A percentile compares a stretch with the other conserved stretches of the same genome.
Evolutionary conservation across 1,140 invertebrate genomes (phyloP).

Genomic region (Dolichoris vasculosae): DNA sequence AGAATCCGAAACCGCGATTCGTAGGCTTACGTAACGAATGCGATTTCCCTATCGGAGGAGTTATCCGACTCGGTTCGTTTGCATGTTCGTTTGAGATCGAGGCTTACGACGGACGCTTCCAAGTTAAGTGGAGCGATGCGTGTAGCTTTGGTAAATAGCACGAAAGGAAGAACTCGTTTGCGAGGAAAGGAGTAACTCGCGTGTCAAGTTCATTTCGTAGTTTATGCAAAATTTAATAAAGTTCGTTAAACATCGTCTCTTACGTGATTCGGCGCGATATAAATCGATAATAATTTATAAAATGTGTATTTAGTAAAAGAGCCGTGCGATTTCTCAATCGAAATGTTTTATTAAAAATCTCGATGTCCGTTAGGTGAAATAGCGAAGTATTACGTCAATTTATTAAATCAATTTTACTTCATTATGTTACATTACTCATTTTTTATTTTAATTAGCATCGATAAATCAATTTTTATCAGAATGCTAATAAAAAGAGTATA

Average conservation of each 20-base stretch:
- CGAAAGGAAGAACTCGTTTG: conserved; percentile 20
- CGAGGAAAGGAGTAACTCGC: neutral
- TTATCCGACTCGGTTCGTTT: too few species aligned
- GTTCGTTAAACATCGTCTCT: neutral
- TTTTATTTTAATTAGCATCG: neutral
- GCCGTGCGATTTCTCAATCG: neutral
- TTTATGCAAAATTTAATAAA: neutral
- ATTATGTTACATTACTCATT: neutral
- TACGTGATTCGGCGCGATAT: neutral
- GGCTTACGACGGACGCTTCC: neutral
- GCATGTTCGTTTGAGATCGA: too few species aligned
- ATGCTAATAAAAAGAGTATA: neutral
- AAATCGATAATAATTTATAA: neutral
- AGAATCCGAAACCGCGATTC: neutral
- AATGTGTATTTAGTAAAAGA: neutral
- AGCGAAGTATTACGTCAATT: neutral
- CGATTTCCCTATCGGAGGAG: too few species aligned
- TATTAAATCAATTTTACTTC: neutral
- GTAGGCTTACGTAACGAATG: too few species aligned
- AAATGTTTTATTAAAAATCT: neutral
- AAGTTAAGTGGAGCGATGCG: neutral
- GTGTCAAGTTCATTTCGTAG: conserved; percentile 14
- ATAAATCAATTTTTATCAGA: neutral
- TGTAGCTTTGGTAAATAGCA: neutral
- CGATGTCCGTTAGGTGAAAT: neutral